Evolutionary conservation across 2,113 vertebrate species (phyloP).

Genomic region (Macaca nemestrina): DNA sequence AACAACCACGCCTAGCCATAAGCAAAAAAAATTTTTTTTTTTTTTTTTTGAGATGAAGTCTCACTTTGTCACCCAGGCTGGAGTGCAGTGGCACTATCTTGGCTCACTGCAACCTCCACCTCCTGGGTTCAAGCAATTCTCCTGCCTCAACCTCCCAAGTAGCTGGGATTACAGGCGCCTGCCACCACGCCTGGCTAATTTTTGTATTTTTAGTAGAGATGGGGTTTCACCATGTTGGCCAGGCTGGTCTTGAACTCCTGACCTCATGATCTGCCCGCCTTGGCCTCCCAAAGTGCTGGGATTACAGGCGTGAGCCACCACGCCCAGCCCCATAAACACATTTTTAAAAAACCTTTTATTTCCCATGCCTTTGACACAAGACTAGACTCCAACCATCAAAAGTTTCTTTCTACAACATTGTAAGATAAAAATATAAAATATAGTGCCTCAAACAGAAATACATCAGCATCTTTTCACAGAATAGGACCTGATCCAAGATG

Average conservation of each 20-base stretch:
- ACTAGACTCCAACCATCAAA: neutral
- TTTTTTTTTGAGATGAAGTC: too few relatives aligned
- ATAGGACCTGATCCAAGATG: neutral
- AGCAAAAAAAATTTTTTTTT: too few relatives aligned
- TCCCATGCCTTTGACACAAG: neutral
- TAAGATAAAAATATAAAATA: neutral
- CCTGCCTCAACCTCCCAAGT: too few relatives aligned
- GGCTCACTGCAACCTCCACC: too few relatives aligned
- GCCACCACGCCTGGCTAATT: too few relatives aligned
- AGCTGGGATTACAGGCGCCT: too few relatives aligned
- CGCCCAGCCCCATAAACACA: neutral
- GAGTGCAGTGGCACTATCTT: too few relatives aligned
- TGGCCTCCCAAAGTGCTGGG: neutral
- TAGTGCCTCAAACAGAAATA: neutral
- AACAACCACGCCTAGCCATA: too few relatives aligned
- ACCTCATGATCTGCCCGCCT: neutral
- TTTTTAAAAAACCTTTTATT: neutral
- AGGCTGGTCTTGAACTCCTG: neutral
- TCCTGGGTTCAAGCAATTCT: too few relatives aligned
- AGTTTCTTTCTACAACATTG: neutral
- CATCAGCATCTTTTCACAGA: neutral
- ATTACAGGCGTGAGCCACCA: neutral
- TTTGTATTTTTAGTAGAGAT: too few relatives aligned
- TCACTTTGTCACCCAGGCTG: too few relatives aligned
- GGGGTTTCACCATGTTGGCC: neutral